Percentiles rank a stretch among this genome's conserved stretches.
Conservation (phyloP, 2,113 vertebrate species). For the Acrocephalus arundinaceus region DNA sequence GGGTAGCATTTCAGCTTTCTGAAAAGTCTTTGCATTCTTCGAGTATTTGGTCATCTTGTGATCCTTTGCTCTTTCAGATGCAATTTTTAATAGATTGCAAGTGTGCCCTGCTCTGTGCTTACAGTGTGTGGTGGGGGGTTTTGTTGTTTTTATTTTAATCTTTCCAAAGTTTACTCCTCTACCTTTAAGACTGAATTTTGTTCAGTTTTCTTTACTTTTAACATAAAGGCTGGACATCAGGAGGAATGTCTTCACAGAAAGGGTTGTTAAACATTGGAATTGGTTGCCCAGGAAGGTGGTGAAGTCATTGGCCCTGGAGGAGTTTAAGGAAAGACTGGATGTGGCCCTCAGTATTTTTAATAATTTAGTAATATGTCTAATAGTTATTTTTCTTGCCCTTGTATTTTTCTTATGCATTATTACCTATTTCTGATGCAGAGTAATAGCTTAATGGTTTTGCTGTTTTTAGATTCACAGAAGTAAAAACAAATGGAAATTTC, state of each 20-base stretch:
- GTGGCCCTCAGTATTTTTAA: background rate
- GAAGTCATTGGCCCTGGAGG: background rate
- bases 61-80: background rate
- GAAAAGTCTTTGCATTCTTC: background rate
- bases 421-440: background rate
- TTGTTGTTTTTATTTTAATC: too few species aligned
- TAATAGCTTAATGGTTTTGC: background rate
- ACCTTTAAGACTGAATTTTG: background rate
- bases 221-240: background rate
- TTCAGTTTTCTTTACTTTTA: background rate
- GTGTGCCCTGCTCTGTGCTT: background rate
- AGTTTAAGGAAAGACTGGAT: background rate
- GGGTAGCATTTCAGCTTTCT: background rate
- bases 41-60: background rate
- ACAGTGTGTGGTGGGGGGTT: too few species aligned
- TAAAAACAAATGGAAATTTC: conserved; percentile 99
- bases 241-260: background rate
- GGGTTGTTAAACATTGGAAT: background rate
- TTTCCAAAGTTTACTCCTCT: background rate
- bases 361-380: background rate
- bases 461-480: conserved; percentile 95
- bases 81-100: background rate
- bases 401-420: background rate
- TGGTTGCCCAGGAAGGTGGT: background rate
- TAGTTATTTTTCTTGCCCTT: background rate